Base-by-base conservation (phyloP, 1,140 invertebrate species). In the Yoshiicerus persimilis region DNA sequence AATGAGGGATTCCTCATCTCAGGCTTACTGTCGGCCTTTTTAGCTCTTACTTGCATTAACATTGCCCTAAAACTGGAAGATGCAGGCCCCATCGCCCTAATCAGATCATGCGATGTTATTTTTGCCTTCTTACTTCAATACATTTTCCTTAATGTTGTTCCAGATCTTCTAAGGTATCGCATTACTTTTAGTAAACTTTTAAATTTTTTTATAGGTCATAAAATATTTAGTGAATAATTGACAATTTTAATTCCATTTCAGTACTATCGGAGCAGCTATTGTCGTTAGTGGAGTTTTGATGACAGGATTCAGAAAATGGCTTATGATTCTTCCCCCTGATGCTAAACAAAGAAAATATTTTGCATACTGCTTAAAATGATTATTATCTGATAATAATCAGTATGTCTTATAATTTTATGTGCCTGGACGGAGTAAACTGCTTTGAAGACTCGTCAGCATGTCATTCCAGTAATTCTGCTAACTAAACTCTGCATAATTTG, bases 221-320 rank as follows among this genome's bases (percentile, higher is more conserved):
- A 41, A 41, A 41, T 41, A 13, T 41, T 6, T 41, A 13, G 39
- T 25, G 4, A 3, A 25, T 30, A 30, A 27, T 66, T 70, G 25
- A 13, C 25, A 70, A 32, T 9, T 27, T 1, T 62, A 20, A 64
- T 64, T 23, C 38, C 25, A 64, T 41, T 84, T 39, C 5, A 85
- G 83, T 47, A 38, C 47, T 4, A 85, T 85, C 13, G 83, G 83
- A 85, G 83, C 83, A 4, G 27, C 47, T 20, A 85, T 85, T 85
- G 47, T 85, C 23, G 83, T 85, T 27, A n/a, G 39, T 4, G 83
- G 83, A 47, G 83, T 85, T 27, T 9, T 85, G 23, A 27, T 85
- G 27, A 85, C 83, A 5, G 47, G 39, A 30, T 62, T 85, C 30
- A 85, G 83, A 47, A 85, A 85, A 56, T 85, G 83, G 83, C 83